phyloP scores from a whole-genome alignment of 2,888 invertebrate species.

The Linnaemya tessellans region DNA sequence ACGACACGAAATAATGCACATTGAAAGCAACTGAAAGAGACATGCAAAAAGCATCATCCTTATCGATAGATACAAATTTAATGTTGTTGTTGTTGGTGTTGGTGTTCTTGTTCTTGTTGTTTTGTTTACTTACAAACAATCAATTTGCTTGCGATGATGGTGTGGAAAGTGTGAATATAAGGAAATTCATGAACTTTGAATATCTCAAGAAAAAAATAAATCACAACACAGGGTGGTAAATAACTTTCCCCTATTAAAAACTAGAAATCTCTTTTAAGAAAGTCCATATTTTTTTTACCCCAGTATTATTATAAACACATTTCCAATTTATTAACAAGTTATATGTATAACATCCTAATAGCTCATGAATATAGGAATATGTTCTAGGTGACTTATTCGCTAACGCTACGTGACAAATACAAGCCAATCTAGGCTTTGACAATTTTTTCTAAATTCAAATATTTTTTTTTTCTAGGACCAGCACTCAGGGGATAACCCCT shows the following conservation, averaged over 20 bases:
- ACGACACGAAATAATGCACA: constrained; percentile 6
- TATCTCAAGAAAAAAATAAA: constrained; percentile 40
- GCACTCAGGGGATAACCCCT: no score
- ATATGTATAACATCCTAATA: neutral
- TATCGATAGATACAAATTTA: constrained; percentile 22
- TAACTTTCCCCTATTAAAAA: no score
- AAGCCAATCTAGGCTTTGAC: no score
- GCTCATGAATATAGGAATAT: no score
- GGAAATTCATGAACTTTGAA: constrained; percentile 48
- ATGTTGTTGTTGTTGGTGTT: neutral
- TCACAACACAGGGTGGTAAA: neutral
- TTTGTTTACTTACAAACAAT: constrained; percentile 25
- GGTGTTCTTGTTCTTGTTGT: constrained; percentile 2
- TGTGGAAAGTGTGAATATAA: constrained; percentile 50
- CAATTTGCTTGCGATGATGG: neutral
- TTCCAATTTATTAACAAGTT: no score
- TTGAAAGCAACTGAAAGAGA: constrained; percentile 10
- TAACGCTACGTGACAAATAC: no score
- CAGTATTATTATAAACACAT: no score
- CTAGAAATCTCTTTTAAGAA: no score
- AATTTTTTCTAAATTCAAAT: no score
- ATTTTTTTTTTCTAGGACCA: no score
- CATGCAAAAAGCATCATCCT: neutral
- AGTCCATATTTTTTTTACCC: no score
- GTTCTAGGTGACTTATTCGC: no score